A percentile compares a stretch with the other conserved stretches of the same genome.
Evolutionary conservation across 2,797 vertebrate genomes (phyloP).

Genomic region (Falco rusticolus): DNA sequence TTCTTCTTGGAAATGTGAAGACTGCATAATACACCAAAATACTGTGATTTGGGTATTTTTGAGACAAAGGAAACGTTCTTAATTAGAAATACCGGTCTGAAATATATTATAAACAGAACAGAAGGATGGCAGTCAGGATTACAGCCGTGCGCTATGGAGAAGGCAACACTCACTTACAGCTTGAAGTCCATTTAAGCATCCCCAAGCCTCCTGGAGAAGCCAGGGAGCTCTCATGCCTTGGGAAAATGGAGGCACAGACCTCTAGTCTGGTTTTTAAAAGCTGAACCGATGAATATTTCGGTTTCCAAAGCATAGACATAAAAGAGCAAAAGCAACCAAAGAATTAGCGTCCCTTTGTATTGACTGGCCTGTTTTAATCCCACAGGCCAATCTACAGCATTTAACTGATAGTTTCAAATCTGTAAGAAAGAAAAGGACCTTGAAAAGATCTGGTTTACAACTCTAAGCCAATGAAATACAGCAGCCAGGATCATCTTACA

Average conservation of each 20-base stretch:
- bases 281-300: neutral
- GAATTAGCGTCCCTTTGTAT: neutral
- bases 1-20: neutral
- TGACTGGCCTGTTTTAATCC: neutral
- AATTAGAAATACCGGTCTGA: neutral
- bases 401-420: neutral
- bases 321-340: neutral
- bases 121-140: neutral
- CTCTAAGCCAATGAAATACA: neutral
- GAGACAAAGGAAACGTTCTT: neutral
- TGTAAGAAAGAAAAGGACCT: neutral
- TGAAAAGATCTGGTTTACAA: neutral
- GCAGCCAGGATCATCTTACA: slow-evolving; percentile 2
- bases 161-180: neutral
- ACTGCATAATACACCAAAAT: neutral
- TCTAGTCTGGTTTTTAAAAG: neutral
- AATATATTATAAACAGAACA: neutral
- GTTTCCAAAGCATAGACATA: neutral
- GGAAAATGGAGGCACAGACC: neutral
- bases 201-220: neutral
- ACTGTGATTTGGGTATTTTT: neutral
- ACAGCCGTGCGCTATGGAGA: neutral
- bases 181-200: neutral
- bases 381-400: neutral
- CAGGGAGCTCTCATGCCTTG: neutral